phyloP scores from a whole-genome alignment of 1,140 invertebrate species.

The Leptestheria dahalacensis region DNA sequence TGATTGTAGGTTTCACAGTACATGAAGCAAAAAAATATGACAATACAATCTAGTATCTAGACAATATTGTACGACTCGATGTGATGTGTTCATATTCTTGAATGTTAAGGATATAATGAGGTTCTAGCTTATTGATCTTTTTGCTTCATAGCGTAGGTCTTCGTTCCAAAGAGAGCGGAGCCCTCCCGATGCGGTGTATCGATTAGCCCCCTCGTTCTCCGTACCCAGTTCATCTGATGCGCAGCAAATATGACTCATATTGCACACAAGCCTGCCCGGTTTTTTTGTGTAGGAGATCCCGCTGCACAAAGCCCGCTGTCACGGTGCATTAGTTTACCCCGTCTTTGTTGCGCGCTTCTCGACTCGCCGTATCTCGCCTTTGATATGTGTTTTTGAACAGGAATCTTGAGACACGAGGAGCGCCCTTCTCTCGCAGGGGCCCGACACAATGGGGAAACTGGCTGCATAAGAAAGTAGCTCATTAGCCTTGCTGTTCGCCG shows the following conservation, averaged over 20 bases:
- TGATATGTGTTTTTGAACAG: not conserved
- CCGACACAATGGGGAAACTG: not conserved
- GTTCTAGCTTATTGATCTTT: no score
- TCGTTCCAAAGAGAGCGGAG: not conserved
- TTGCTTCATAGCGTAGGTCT: no score
- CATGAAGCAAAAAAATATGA: no score
- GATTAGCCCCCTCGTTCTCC: not conserved
- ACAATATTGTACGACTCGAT: no score
- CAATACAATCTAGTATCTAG: no score
- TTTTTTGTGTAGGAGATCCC: not conserved
- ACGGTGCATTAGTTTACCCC: not conserved
- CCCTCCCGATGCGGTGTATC: not conserved
- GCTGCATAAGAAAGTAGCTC: not conserved
- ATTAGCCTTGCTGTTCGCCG: not conserved
- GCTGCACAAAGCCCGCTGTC: not conserved
- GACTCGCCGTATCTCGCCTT: not conserved
- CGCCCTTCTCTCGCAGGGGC: not conserved
- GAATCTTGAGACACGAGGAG: not conserved
- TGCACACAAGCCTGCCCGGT: not conserved
- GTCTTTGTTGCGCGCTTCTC: not conserved
- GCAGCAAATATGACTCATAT: not conserved
- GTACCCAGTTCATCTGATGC: not conserved
- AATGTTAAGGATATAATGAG: no score
- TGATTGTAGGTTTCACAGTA: no score
- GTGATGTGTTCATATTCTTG: no score